A percentile compares a stretch with the other conserved stretches of the same genome.
Conservation (phyloP, 1,140 invertebrate species). For the Semibalanus balanoides region DNA sequence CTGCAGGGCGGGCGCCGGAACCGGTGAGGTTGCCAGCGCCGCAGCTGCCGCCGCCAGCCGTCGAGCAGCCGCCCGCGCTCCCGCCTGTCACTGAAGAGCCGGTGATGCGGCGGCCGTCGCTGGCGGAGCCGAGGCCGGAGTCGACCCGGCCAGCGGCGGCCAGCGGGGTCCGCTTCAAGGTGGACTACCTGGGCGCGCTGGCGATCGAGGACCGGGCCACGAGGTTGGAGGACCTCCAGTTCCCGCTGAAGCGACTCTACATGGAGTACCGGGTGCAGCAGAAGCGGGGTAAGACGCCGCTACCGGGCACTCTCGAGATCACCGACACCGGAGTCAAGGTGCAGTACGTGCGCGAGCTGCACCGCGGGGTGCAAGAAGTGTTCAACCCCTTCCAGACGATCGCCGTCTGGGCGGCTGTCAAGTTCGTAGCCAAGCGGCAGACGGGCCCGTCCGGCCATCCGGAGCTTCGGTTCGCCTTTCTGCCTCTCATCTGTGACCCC, state of each 20-base stretch:
- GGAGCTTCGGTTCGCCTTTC: slow-evolving; percentile 50
- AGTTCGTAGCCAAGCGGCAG: slow-evolving; percentile 37
- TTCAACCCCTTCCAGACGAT: slow-evolving; percentile 72
- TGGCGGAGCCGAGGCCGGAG: slow-evolving; percentile 2
- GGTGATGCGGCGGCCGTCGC: slow-evolving; percentile 3
- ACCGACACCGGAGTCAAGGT: slow-evolving; percentile 45
- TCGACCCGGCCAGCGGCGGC: neutral
- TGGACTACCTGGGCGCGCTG: slow-evolving; percentile 67
- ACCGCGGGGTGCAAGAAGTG: slow-evolving; percentile 37
- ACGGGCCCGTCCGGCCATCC: slow-evolving; percentile 16
- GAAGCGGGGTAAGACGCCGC: slow-evolving; percentile 29
- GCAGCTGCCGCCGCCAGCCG: slow-evolving; percentile 5
- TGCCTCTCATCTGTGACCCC: slow-evolving; percentile 70
- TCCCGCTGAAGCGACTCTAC: slow-evolving; percentile 62
- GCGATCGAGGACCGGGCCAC: slow-evolving; percentile 60
- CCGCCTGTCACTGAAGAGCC: neutral
- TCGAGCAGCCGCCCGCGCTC: neutral
- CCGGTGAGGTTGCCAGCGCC: slow-evolving; percentile 15
- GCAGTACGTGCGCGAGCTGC: slow-evolving; percentile 32
- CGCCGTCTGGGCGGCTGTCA: slow-evolving; percentile 76
- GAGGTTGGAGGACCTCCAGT: slow-evolving; percentile 62
- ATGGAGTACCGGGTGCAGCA: slow-evolving; percentile 42
- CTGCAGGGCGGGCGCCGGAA: slow-evolving; percentile 12
- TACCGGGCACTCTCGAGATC: slow-evolving; percentile 46
- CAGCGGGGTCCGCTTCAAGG: slow-evolving; percentile 27